Base-by-base conservation (phyloP, 1,140 invertebrate species). In the Lethocerus indicus region DNA sequence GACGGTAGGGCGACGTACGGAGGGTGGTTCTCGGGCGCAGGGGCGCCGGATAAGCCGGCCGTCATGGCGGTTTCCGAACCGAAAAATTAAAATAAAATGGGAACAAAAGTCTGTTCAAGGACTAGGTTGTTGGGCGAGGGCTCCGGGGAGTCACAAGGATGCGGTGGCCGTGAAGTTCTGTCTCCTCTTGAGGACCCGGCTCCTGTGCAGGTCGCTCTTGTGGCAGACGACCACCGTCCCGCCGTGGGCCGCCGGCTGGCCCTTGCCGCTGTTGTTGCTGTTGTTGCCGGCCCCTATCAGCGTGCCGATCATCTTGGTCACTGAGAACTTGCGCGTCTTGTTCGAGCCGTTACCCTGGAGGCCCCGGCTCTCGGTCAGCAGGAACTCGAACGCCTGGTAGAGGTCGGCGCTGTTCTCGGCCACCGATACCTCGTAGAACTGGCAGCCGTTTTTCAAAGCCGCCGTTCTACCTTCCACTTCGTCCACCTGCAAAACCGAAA, bases 221-320 rank as follows among this genome's bases (percentile, higher is more conserved):
- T 72, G 66, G 51, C 70, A 72, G 5, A 71, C 70, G 14, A 71
- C 66, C 1, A 74, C 70, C 4, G 71, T 73, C 18, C 70, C 69
- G 4, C 71, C 70, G 48, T 37, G 60, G 56, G 24, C 58, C 56
- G 28, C 56, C 36, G 14, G 55, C 50, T 58, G 64, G 61, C 60
- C 63, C 25, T 68, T 69, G 21, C 62, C 62, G 24, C 64, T 60
- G 6, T 25, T 18, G 7, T 21, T 9, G 12, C 23, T 25, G 23
- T 56, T 65, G 64, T 60, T 62, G 18, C 68, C 68, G 27, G 61
- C 62, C 24, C 66, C 61, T 61, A 83, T 81, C 43, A 83, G 64
- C 2, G 78, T 79, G n/a, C 79, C 79, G 26, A 83, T 69, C 78
- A 83, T 83, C 61, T 83, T 83, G 7, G 79, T 79, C 7, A 85